phyloP scores from a whole-genome alignment of 2,888 invertebrate genomes.

The Blastobasis lacticolella region DNA sequence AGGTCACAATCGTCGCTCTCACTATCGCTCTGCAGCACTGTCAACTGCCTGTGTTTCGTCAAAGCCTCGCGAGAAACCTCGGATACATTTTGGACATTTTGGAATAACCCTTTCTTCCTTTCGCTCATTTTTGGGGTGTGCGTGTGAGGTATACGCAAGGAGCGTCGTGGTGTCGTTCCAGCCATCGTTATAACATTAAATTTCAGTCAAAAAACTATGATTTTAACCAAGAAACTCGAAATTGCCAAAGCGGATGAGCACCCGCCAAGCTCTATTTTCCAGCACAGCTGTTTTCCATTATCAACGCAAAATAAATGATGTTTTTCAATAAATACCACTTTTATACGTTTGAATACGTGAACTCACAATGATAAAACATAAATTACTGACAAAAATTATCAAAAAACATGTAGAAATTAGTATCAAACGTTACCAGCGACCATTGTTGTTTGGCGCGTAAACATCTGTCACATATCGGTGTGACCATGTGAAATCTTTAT shows the following conservation, averaged over 20 bases:
- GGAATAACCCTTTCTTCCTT: slow-evolving; percentile 77
- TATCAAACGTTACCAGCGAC: slow-evolving; percentile 42
- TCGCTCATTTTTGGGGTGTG: slow-evolving; percentile 76
- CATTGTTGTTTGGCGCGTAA: slow-evolving; percentile 73
- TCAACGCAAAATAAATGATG: background rate
- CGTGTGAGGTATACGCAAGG: slow-evolving; percentile 43
- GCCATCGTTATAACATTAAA: slow-evolving; percentile 39
- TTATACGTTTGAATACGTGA: background rate
- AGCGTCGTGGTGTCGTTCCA: slow-evolving; percentile 55
- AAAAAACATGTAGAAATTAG: slow-evolving; percentile 28
- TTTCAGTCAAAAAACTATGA: slow-evolving; percentile 13
- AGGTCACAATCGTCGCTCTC: slow-evolving; percentile 71
- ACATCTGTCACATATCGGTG: slow-evolving; percentile 49
- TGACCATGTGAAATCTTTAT: too few species aligned
- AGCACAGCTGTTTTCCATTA: background rate
- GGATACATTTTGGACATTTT: slow-evolving; percentile 36
- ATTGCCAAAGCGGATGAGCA: slow-evolving; percentile 21
- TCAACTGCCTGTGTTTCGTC: slow-evolving; percentile 53
- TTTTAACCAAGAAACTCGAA: slow-evolving; percentile 17
- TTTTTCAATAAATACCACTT: too few species aligned
- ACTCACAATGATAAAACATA: slow-evolving; percentile 14
- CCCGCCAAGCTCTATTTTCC: slow-evolving; percentile 6
- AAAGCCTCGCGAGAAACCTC: slow-evolving; percentile 45
- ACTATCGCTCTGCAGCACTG: slow-evolving; percentile 63
- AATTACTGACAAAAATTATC: slow-evolving; percentile 17